These are phyloP conservation scores for Balearica regulorum DNA, from an alignment of 2,797 vertebrate species.

Conservation along the genomic window DNA sequence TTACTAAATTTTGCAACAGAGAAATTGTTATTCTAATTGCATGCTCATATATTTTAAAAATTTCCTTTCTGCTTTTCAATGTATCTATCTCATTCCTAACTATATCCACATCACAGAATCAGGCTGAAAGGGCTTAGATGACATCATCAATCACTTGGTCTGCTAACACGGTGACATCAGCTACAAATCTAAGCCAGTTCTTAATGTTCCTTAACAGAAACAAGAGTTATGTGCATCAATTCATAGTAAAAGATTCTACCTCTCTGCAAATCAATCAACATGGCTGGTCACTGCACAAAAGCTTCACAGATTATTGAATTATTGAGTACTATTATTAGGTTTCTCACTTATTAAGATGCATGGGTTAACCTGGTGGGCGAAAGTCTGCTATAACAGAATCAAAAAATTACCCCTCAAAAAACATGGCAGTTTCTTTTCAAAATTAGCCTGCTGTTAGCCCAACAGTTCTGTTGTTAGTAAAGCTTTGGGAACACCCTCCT, in stretches of 20 bases:
- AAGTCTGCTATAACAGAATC: rapidly evolving
- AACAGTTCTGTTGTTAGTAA: background rate
- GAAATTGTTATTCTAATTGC: background rate
- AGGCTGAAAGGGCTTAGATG: background rate
- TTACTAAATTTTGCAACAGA: background rate
- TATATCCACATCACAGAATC: background rate
- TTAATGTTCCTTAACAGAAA: background rate
- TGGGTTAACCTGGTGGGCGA: background rate
- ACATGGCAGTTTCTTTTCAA: background rate
- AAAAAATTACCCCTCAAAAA: background rate
- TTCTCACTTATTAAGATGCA: background rate
- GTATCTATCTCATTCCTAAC: background rate
- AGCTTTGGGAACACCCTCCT: background rate
- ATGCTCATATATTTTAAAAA: background rate
- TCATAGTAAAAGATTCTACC: background rate
- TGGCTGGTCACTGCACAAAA: background rate
- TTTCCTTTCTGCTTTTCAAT: background rate
- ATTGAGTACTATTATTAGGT: background rate
- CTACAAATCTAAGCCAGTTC: background rate
- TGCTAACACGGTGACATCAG: background rate
- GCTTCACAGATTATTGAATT: background rate
- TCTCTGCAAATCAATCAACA: background rate
- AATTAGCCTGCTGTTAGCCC: background rate
- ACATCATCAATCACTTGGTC: background rate
- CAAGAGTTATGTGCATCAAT: background rate